Base-by-base conservation (phyloP, 1,140 invertebrate genomes). In the Drosophila trapezifrons region DNA sequence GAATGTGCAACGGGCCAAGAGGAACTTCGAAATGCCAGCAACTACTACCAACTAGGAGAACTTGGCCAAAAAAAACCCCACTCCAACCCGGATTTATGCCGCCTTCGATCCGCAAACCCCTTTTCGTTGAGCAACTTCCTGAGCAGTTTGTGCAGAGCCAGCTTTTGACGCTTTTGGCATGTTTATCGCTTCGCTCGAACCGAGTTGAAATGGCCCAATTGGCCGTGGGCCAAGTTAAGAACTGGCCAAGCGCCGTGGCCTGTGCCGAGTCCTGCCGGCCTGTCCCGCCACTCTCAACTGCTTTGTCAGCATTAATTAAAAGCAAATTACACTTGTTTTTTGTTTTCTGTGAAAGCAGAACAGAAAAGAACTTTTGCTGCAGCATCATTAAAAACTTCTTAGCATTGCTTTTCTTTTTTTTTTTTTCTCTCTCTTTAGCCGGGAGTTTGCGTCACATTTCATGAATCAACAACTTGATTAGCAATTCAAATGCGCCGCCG, bases 331-430 rank as follows among this genome's bases (percentile, higher is more conserved):
- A 76, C 52, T 72, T 76, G 65, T 9, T 42, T 49, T 60, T 62
- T 67, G 56, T 66, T 67, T 59, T 70, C 42, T 10, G n/a, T 47
- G 46, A 45, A 60, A 57, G 35, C 51, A 47, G 29, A 66, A 54
- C 45, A 43, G 29, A 69, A 54, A 67, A 54, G 66, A 86, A 79
- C 76, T 76, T 79, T 69, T 35, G 59, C 65, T 76, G 70, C 83
- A 83, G 71, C 83, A 87, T 87, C 83, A 86, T 86, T 87, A 86
- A 86, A 87, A 86, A 87, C 79, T 87, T 86, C 83, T 86, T 79
- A 87, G 72, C 40, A 52, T 43, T 56, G 37, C 56, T 27, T 64
- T 38, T 42, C 20, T 51, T 52, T 42, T 47, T 45, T 51, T 37
- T 59, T 49, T 40, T 32, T 51, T 52, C 29, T 56, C 32, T 22